A percentile compares a stretch with the other conserved stretches of the same genome.
Conservation (phyloP, 2,888 invertebrate species). For the Catotricha subobsoleta region DNA sequence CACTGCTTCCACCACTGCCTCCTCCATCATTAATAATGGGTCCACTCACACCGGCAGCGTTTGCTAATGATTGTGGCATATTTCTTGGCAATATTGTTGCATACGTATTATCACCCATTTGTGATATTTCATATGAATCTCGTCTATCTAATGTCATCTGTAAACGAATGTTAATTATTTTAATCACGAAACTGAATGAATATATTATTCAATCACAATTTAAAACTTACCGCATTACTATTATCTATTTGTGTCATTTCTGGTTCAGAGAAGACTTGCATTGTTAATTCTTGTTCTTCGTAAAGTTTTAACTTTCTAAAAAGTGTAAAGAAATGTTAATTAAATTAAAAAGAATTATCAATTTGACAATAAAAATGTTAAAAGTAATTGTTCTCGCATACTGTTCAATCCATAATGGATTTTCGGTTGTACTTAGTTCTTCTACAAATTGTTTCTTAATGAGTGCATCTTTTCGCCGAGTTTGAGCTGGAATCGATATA, state of each 20-base stretch:
- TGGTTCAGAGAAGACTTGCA: conserved; percentile 77
- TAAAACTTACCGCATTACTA: not conserved
- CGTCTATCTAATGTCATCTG: conserved; percentile 22
- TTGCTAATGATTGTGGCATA: conserved; percentile 14
- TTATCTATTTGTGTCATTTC: conserved; percentile 25
- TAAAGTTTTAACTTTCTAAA: conserved; percentile 65
- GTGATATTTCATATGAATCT: conserved; percentile 24
- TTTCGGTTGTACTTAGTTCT: conserved; percentile 75
- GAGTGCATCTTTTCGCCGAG: conserved; percentile 64
- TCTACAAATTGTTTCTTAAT: conserved; percentile 70
- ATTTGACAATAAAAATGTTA: too few relatives aligned
- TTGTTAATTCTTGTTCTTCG: conserved; percentile 81
- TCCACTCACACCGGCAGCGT: not conserved
- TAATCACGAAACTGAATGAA: too few relatives aligned
- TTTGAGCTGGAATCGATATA: conserved; percentile 60
- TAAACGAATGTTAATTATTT: too few relatives aligned
- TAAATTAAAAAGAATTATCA: conserved; percentile 7
- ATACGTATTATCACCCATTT: conserved; percentile 28
- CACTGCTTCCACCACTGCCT: conserved; percentile 6
- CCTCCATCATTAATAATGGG: not conserved
- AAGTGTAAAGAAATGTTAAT: conserved; percentile 10
- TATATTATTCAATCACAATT: too few relatives aligned
- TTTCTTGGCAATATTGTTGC: conserved; percentile 30
- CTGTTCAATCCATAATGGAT: conserved; percentile 86
- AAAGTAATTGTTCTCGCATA: too few relatives aligned